Conservation (phyloP, 2,797 vertebrate species). For the Sebastolobus alascanus region DNA sequence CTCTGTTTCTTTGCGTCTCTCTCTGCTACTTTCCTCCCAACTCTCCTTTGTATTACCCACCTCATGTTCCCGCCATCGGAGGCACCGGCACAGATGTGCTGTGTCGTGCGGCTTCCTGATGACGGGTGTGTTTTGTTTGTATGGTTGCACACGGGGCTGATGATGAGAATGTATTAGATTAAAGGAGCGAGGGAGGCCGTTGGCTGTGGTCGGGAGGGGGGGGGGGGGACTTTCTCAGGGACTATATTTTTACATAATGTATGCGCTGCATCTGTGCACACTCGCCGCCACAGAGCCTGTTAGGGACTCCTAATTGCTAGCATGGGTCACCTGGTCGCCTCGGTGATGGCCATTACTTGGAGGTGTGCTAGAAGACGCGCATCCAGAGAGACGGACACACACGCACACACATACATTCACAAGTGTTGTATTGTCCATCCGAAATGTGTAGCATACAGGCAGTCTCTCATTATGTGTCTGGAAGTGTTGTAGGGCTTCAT, state of each 20-base stretch:
- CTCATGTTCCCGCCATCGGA: slow-evolving; percentile 16
- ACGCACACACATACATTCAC: slow-evolving; percentile 9
- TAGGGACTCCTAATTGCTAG: slow-evolving; percentile 79
- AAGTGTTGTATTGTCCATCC: slow-evolving; percentile 12
- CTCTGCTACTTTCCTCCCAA: not conserved
- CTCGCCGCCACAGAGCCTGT: slow-evolving; percentile 60
- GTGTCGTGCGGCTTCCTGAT: slow-evolving; percentile 37
- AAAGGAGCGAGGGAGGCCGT: slow-evolving; percentile 54
- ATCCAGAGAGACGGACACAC: slow-evolving; percentile 15
- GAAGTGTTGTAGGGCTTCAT: slow-evolving; percentile 43
- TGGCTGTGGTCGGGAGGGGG: slow-evolving; percentile 33
- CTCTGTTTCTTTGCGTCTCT: slow-evolving; percentile 1
- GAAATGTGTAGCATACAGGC: slow-evolving; percentile 13
- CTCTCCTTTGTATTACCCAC: slow-evolving; percentile 60
- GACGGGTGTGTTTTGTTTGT: slow-evolving; percentile 52
- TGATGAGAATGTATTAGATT: slow-evolving; percentile 68
- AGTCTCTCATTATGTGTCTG: slow-evolving; percentile 55
- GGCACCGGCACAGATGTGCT: slow-evolving; percentile 43
- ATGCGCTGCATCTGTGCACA: slow-evolving; percentile 69
- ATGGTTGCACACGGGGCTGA: slow-evolving; percentile 43
- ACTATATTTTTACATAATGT: slow-evolving; percentile 79
- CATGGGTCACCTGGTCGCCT: slow-evolving; percentile 81
- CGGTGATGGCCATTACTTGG: slow-evolving; percentile 73
- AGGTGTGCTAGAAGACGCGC: slow-evolving; percentile 48
- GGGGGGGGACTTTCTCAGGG: slow-evolving; percentile 54